Conservation (phyloP, 2,888 invertebrate genomes). For the Scaptomyza polygonia region DNA sequence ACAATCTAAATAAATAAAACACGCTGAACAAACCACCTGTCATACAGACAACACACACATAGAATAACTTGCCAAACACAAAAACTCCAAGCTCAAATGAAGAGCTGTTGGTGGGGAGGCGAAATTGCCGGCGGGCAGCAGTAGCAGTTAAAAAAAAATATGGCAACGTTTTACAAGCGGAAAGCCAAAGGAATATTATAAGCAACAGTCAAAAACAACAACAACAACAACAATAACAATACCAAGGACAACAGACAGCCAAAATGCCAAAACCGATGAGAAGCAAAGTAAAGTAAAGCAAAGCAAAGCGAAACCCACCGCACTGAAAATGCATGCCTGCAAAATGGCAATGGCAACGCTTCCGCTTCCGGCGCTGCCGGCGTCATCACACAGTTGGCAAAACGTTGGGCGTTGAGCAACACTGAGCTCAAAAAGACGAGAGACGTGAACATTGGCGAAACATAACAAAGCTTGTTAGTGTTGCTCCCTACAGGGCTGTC, state of each 20-base stretch:
- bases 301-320: conserved; percentile 35
- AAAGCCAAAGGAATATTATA: conserved; percentile 76
- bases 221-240: conserved; percentile 28
- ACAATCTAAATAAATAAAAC: conserved; percentile 73
- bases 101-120: background rate
- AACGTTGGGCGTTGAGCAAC: conserved; percentile 73
- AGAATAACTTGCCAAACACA: conserved; percentile 35
- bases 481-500: conserved; percentile 53
- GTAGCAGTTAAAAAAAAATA: conserved; percentile 42
- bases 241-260: conserved; percentile 32
- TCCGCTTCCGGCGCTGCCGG: conserved; percentile 77
- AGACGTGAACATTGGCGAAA: conserved; percentile 41
- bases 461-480: conserved; percentile 78
- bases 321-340: conserved; percentile 66
- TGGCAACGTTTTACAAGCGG: conserved; percentile 70
- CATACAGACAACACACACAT: conserved; percentile 47
- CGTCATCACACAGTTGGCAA: conserved; percentile 69
- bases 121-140: conserved; percentile 9
- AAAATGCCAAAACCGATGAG: conserved; percentile 55
- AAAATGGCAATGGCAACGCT: conserved; percentile 80
- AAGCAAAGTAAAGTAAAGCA: conserved; percentile 15
- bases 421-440: conserved; percentile 61
- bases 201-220: conserved; percentile 37
- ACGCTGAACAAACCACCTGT: conserved; percentile 73
- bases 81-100: conserved; percentile 15